Evolutionary conservation across 1,140 invertebrate species (phyloP), one percentile per base, ranked within the genome.

Genomic region (Scaptomyza pallida): DNA sequence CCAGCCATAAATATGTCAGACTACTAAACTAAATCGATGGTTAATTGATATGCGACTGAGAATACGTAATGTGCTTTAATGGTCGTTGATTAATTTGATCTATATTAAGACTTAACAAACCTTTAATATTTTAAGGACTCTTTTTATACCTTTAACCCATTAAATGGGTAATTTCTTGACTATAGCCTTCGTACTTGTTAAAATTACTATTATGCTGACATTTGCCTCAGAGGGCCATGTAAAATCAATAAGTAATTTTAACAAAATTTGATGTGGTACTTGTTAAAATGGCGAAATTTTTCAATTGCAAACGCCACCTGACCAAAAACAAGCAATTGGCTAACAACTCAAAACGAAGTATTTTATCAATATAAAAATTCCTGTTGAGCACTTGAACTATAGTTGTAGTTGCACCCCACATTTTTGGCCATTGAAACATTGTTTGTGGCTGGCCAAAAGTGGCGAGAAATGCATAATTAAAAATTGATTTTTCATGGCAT

Each of bases 401-500:
- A 17, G 30, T 62, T 52, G 47, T 15, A 54, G 40, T 62, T 62
- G 33, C 48, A 40, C 65, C 50, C 65, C 50, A 48, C 65, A 47
- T 55, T 70, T 64, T 1, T 55, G 67, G 35, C 37, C 69, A 47
- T 8, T 30, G 26, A 54, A 65, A 15, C 54, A 23, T 33, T 54
- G 51, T 55, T 54, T 63, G 59, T 4, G 65, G 65, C 35, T 19
- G 33, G 30, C 52, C 21, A 16, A 37, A 64, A 64, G 26, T 52
- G 40, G 40, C 5, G 23, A 43, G 60, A 62, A 62, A 72, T 68
- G 64, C 65, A 73, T 70, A 70, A 73, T 73, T 70, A 70, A 73
- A 69, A 70, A 62, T 56, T 33, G 65, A 73, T 69, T 70, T 73
- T 70, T 65, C n/a, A 70, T 70, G 56, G 67, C 60, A 41, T 50